phyloP scores from a whole-genome alignment of 2,113 vertebrate genomes.

The Calidris pygmaea region DNA sequence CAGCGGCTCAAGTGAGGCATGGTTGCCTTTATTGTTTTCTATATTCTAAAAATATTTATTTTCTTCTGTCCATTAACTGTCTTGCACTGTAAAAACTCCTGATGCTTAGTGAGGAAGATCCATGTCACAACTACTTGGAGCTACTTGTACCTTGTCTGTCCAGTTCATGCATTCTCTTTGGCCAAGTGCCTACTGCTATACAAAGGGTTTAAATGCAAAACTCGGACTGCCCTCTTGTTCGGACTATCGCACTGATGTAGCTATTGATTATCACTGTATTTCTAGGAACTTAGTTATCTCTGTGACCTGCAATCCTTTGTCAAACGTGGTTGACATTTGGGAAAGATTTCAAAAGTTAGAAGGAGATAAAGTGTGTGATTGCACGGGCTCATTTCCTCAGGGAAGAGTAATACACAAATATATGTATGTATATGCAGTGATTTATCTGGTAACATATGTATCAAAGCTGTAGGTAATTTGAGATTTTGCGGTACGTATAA shows the following conservation, averaged over 20 bases:
- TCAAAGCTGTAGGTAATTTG: slow-evolving; percentile 59
- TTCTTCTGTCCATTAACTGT: background rate
- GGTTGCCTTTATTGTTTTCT: background rate
- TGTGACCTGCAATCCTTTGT: background rate
- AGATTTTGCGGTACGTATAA: slow-evolving; percentile 22
- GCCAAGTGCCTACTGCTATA: background rate
- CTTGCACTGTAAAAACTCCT: background rate
- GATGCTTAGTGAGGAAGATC: background rate
- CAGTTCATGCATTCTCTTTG: background rate
- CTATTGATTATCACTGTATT: background rate
- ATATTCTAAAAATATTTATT: background rate
- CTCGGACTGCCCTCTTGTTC: background rate
- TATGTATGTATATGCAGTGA: slow-evolving; percentile 31
- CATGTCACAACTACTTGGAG: rapidly evolving
- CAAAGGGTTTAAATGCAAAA: background rate
- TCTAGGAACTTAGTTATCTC: slow-evolving; percentile 14
- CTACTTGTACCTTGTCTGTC: rapidly evolving
- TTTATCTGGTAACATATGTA: slow-evolving; percentile 57
- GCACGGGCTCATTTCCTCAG: slow-evolving; percentile 19
- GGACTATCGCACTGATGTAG: background rate
- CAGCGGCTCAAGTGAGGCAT: background rate
- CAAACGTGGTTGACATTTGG: slow-evolving; percentile 17
- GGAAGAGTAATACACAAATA: slow-evolving; percentile 31
- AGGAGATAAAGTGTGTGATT: slow-evolving; percentile 33
- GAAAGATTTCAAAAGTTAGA: slow-evolving; percentile 1